Base-by-base conservation (phyloP, 2,113 vertebrate genomes). In the Rhadina sibilatrix region DNA sequence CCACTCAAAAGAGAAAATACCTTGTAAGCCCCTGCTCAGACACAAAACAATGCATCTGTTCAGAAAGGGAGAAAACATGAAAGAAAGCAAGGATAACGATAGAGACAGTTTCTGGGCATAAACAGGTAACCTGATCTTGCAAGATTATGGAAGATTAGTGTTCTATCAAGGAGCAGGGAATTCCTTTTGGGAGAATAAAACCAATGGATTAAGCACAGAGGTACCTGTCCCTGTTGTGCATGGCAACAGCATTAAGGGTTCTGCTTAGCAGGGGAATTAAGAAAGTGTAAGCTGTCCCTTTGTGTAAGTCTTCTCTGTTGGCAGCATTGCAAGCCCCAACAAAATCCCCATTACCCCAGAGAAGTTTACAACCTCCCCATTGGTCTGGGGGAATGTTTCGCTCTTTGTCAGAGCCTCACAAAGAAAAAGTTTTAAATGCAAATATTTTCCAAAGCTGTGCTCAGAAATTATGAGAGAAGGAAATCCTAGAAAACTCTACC, bases 131-230 rank as follows among this genome's bases (percentile, higher is more conserved):
- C 84, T 91, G 97, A 98, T 97, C 97, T 97, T 97, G 85, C 80
- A 90, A 98, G 97, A 98, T 98, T 97, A 97, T 88, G 21, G 22
- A 93, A 98, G 98, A 98, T 98, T 98, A 98, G 94, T 90, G 86
- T 92, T 96, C 52, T 96, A 94, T 97, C 96, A 94, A 93, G 95
- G 52, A 93, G 85, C 69, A 96, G 88, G 94, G 91, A 78, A 92
- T 96, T 95, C 88, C 83, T 93, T 96, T 79, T 90, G 95, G 96
- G 96, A 96, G 88, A 96, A 87, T 79, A 96, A 97, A 87, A 94
- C 50, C 85, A 14, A 71, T 69, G 96, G 96, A 97, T 98, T 98
- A 98, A 95, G 87, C 59, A 42, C 35, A 95, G 90, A 93, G 82
- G 68, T 97, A 88, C 85, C 68, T 80, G 80, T 69, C 27, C 89